These are phyloP conservation scores for Drosophila pallidifrons DNA, from an alignment of 1,140 invertebrate genomes.

Conservation along the genomic window DNA sequence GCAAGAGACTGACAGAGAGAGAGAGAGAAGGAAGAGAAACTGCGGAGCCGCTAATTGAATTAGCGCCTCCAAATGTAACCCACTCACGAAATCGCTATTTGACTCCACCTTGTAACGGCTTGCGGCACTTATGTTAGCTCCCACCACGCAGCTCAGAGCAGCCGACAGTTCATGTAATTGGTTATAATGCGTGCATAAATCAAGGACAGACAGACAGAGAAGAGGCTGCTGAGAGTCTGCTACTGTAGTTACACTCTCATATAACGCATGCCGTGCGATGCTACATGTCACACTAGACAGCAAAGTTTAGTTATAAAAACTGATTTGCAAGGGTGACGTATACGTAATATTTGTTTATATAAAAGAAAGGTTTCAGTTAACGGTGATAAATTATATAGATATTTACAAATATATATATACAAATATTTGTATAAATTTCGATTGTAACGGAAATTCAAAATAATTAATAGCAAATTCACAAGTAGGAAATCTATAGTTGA, in stretches of 20 bases:
- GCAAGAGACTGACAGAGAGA: too few relatives aligned
- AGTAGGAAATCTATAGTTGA: too few relatives aligned
- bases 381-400: too few relatives aligned
- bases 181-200: conserved; percentile 76
- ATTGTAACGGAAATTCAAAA: too few relatives aligned
- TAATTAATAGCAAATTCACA: too few relatives aligned
- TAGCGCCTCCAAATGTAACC: conserved; percentile 66
- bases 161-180: conserved; percentile 56
- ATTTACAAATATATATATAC: too few relatives aligned
- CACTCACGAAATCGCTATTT: conserved; percentile 47
- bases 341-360: too few relatives aligned
- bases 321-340: too few relatives aligned
- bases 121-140: not conserved
- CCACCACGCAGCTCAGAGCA: not conserved
- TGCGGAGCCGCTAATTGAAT: conserved; percentile 67
- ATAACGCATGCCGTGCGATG: conserved; percentile 6
- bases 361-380: too few relatives aligned
- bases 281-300: conserved; percentile 39
- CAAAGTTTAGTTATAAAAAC: conserved; percentile 2
- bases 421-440: too few relatives aligned
- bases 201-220: conserved; percentile 16
- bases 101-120: conserved; percentile 25
- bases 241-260: conserved; percentile 27
- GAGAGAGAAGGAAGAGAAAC: not conserved
- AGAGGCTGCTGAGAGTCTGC: conserved; percentile 19